Conservation (phyloP, 2,888 invertebrate species). For the Polydrusus cervinus region DNA sequence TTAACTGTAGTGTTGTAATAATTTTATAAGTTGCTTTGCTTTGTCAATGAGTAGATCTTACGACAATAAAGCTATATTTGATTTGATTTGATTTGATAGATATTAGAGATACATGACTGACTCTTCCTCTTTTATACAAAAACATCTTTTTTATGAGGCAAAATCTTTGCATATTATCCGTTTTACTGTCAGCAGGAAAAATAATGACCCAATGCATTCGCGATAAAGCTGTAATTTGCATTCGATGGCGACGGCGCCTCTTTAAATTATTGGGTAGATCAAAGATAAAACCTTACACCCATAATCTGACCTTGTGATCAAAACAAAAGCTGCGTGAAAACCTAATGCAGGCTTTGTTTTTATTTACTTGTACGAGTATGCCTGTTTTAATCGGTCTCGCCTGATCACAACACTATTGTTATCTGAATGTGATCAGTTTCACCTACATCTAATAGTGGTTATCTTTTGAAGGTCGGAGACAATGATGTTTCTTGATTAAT, state of each 20-base stretch:
- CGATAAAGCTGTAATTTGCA: constrained; percentile 29
- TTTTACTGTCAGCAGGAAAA: background rate
- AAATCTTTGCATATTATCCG: background rate
- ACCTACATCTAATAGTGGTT: constrained; percentile 35
- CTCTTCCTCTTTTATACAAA: background rate
- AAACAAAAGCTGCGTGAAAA: constrained; percentile 30
- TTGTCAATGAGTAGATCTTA: too few relatives aligned
- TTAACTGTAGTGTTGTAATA: too few relatives aligned
- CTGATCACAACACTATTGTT: constrained; percentile 29
- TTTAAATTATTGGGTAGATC: constrained; percentile 25
- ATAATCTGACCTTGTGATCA: constrained; percentile 39
- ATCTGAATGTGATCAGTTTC: constrained; percentile 35
- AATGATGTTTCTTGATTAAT: too few relatives aligned
- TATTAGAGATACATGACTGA: background rate
- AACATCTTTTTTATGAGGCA: background rate
- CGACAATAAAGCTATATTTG: too few relatives aligned
- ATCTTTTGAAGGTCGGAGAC: too few relatives aligned
- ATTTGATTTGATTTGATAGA: too few relatives aligned
- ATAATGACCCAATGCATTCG: background rate
- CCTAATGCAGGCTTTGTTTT: constrained; percentile 8
- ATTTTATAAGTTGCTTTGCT: too few relatives aligned
- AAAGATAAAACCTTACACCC: constrained; percentile 30
- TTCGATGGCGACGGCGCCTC: constrained; percentile 25
- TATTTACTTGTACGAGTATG: background rate
- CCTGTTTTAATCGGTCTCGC: constrained; percentile 16